Evolutionary conservation across 2,113 vertebrate species (phyloP).

Genomic region (Nothobranchius furzeri): DNA sequence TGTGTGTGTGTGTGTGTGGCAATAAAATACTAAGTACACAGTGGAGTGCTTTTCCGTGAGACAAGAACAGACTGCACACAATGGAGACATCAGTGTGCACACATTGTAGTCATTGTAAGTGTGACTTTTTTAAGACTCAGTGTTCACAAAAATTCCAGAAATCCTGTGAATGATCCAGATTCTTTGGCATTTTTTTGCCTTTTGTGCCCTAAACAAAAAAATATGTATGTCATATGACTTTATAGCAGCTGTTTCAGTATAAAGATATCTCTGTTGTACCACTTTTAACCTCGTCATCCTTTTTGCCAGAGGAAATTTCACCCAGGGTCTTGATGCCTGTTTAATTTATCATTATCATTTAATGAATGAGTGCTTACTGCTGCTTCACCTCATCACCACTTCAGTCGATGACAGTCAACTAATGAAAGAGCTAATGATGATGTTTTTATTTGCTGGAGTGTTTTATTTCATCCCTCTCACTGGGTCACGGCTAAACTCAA

Average conservation of each 20-base stretch:
- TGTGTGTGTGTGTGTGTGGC: slow-evolving; percentile 27
- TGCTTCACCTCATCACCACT: slow-evolving; percentile 57
- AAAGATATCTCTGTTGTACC: not conserved
- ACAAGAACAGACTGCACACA: slow-evolving; percentile 66
- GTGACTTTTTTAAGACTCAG: not conserved
- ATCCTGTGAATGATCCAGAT: not conserved
- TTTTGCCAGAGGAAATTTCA: slow-evolving; percentile 50
- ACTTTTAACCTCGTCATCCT: not conserved
- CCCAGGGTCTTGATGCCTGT: slow-evolving; percentile 53
- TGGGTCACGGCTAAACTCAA: not conserved
- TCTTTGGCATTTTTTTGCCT: too few relatives aligned
- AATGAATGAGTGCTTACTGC: slow-evolving; percentile 47
- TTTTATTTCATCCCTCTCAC: slow-evolving; percentile 4
- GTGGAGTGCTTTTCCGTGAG: slow-evolving; percentile 68
- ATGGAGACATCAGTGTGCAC: slow-evolving; percentile 3
- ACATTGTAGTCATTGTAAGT: slow-evolving; percentile 5
- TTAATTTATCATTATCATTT: slow-evolving; percentile 1
- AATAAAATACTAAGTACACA: slow-evolving; percentile 48
- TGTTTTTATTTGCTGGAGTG: slow-evolving; percentile 17
- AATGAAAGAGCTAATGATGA: slow-evolving; percentile 10
- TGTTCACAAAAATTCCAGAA: not conserved
- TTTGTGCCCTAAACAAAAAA: too few relatives aligned
- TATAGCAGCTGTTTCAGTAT: not conserved
- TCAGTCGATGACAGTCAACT: slow-evolving; percentile 57
- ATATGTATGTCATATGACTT: too few relatives aligned